These are phyloP conservation scores for Diphyllodes magnificus DNA, from an alignment of 2,113 vertebrate genomes.

Conservation along the genomic window DNA sequence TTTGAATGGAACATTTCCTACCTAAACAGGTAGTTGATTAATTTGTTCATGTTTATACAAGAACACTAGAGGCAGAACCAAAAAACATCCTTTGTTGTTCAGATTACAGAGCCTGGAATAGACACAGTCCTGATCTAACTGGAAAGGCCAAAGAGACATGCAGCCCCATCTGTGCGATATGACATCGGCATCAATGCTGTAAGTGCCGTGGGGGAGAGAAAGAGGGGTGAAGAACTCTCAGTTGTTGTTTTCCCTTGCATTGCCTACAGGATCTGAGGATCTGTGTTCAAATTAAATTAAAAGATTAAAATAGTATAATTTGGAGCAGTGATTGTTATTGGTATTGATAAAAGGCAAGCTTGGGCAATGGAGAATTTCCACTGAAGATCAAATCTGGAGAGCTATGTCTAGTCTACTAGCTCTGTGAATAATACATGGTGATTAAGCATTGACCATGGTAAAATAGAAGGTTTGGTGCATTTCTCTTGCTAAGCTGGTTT, in stretches of 20 bases:
- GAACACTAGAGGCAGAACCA: not conserved
- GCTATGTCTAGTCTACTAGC: not conserved
- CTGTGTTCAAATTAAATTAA: not conserved
- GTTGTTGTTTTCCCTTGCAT: not conserved
- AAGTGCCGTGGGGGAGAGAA: not conserved
- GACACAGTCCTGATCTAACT: not conserved
- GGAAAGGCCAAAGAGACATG: not conserved
- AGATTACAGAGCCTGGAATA: not conserved
- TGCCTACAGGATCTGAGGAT: not conserved
- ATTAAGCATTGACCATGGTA: not conserved
- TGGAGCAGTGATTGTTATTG: not conserved
- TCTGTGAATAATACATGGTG: not conserved
- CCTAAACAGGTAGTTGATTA: conserved; percentile 9
- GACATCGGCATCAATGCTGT: accelerated
- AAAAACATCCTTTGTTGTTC: not conserved
- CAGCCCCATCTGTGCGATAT: not conserved
- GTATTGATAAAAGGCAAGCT: not conserved
- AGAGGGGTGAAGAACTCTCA: not conserved
- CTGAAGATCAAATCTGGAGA: not conserved
- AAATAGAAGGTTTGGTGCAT: not conserved
- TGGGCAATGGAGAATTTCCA: not conserved
- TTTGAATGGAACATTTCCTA: conserved; percentile 15
- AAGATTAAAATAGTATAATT: not conserved
- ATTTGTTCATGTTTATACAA: conserved; percentile 7
- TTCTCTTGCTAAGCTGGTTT: not conserved